Percentiles rank a stretch among this genome's conserved stretches.
phyloP scores from a whole-genome alignment of 2,888 invertebrate genomes.

The Amorpha juglandis region DNA sequence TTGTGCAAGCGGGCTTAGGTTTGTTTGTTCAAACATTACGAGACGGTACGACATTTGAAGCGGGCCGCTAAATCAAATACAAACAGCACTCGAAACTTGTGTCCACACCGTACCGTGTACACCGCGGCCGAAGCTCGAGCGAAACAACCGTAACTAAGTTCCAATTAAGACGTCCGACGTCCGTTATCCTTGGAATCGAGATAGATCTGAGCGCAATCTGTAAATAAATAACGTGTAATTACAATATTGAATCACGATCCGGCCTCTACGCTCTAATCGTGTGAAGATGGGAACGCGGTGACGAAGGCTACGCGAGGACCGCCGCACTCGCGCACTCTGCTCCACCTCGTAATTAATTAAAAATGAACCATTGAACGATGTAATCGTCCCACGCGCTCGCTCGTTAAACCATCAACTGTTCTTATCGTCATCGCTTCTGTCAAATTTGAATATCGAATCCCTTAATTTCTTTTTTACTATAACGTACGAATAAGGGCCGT shows the following conservation, averaged over 20 bases:
- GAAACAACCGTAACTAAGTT: conserved; percentile 72
- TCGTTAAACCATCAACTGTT: conserved; percentile 76
- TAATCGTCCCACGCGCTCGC: conserved; percentile 73
- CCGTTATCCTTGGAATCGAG: conserved; percentile 75
- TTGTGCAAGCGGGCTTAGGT: conserved; percentile 76
- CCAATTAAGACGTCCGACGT: conserved; percentile 78
- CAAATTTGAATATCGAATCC: conserved; percentile 78
- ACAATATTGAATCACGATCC: conserved; percentile 80
- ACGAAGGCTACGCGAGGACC: conserved; percentile 54
- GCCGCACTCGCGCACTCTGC: conserved; percentile 28
- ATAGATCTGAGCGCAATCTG: conserved; percentile 65
- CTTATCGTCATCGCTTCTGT: conserved; percentile 80
- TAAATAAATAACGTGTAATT: conserved; percentile 80
- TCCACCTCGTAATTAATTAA: conserved; percentile 67
- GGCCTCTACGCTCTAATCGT: conserved; percentile 70
- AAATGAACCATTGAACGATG: conserved; percentile 70
- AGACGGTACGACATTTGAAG: conserved; percentile 82
- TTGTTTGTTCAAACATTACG: conserved; percentile 82
- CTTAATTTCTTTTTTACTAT: conserved; percentile 74
- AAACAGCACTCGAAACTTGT: conserved; percentile 74
- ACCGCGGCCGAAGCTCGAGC: conserved; percentile 66
- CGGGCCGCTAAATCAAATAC: conserved; percentile 82
- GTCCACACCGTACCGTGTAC: conserved; percentile 69
- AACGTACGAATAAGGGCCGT: conserved; percentile 69
- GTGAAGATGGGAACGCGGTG: conserved; percentile 55